These are phyloP conservation scores for Ptychodera flava DNA, from an alignment of 35 echinoderm and acorn worm species.

Conservation along the genomic window DNA sequence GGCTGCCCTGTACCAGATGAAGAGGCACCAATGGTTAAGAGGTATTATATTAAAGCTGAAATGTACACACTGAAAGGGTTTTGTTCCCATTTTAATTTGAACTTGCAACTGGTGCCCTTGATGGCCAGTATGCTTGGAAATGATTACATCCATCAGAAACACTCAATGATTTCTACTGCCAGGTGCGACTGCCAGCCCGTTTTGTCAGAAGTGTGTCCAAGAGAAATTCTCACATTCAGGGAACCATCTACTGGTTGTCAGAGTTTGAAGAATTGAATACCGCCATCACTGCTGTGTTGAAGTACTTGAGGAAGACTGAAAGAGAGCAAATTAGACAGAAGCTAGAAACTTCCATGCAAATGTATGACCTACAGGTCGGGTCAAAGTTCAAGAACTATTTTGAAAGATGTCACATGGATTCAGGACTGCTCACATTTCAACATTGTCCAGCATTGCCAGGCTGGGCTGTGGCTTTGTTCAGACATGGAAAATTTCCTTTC, in stretches of 20 bases:
- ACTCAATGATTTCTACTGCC: constrained; percentile 43
- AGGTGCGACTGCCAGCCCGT: not conserved
- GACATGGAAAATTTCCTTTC: not conserved
- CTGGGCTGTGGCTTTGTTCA: constrained; percentile 1
- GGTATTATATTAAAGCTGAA: constrained; percentile 22
- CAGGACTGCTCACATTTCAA: not conserved
- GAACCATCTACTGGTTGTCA: constrained; percentile 15
- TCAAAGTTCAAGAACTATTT: constrained; percentile 5
- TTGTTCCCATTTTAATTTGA: constrained; percentile 60
- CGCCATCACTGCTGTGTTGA: constrained; percentile 30
- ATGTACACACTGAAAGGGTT: constrained; percentile 51
- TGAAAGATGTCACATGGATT: constrained; percentile 2
- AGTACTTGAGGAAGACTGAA: not conserved
- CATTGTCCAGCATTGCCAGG: not conserved
- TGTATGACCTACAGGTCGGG: constrained; percentile 2
- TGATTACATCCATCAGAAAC: constrained; percentile 62
- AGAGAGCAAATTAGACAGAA: constrained; percentile 4
- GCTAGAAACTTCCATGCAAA: constrained; percentile 45
- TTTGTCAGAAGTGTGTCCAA: constrained; percentile 22
- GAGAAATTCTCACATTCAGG: constrained; percentile 30
- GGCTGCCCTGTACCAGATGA: not conserved
- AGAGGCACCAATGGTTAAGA: not conserved
- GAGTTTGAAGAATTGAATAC: constrained; percentile 16
- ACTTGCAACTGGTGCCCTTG: constrained; percentile 57
- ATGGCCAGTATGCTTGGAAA: constrained; percentile 75